Conservation (phyloP, 2,888 invertebrate species). For the Ichneumoninae sp. region DNA sequence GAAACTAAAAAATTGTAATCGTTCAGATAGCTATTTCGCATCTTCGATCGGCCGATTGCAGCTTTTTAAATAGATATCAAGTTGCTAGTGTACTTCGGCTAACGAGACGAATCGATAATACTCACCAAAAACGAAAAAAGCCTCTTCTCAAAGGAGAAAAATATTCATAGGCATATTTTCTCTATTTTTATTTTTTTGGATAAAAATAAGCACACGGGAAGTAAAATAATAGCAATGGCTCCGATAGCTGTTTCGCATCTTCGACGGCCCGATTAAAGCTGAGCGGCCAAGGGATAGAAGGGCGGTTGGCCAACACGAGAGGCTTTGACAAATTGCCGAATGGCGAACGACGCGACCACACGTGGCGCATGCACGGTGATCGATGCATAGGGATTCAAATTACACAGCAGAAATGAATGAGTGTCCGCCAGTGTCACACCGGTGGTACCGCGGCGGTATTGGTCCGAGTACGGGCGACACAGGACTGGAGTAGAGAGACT, state of each 20-base stretch:
- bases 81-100: constrained; percentile 39
- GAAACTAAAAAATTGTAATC: neutral
- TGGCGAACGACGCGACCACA: constrained; percentile 64
- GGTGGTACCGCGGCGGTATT: constrained; percentile 17
- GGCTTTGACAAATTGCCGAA: constrained; percentile 73
- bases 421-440: constrained; percentile 40
- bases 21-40: constrained; percentile 26
- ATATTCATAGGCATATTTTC: neutral
- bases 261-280: constrained; percentile 4
- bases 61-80: constrained; percentile 62
- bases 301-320: constrained; percentile 35
- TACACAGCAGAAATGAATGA: constrained; percentile 71
- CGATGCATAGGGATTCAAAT: constrained; percentile 73
- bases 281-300: neutral
- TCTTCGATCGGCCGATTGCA: constrained; percentile 7
- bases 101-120: constrained; percentile 54
- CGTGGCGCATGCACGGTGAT: constrained; percentile 70
- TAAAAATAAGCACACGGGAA: neutral
- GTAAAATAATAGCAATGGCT: constrained; percentile 8
- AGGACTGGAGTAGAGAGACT: constrained; percentile 39
- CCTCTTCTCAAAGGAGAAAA: neutral
- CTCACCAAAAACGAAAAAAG: constrained; percentile 6
- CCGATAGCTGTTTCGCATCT: constrained; percentile 23
- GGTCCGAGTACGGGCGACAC: constrained; percentile 1
- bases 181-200: neutral